Evolutionary conservation across 2,888 invertebrate genomes (phyloP).

Genomic region (Agapetus fuscipes): DNA sequence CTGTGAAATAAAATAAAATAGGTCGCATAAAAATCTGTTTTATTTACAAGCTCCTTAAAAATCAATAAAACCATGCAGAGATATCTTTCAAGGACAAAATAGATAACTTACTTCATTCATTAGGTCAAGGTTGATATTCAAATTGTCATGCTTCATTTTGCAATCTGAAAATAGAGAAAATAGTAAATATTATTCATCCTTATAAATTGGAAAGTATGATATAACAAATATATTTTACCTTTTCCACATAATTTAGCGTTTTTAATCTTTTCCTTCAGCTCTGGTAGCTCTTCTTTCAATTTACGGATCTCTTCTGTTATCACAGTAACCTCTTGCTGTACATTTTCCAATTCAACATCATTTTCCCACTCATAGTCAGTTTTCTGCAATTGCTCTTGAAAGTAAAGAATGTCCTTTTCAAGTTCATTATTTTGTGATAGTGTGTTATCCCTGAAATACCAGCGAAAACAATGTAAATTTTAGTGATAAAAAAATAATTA

Average conservation of each 20-base stretch:
- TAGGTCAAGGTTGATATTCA: constrained; percentile 42
- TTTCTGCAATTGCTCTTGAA: constrained; percentile 39
- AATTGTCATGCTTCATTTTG: constrained; percentile 42
- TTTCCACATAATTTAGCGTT: constrained; percentile 41
- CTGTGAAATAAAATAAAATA: constrained; percentile 25
- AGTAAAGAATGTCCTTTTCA: constrained; percentile 37
- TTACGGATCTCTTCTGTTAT: constrained; percentile 36
- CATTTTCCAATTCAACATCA: constrained; percentile 36
- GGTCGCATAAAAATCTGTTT: too few species aligned
- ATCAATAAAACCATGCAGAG: too few species aligned
- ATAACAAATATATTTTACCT: constrained; percentile 27
- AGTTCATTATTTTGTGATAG: constrained; percentile 41
- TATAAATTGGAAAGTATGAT: neutral
- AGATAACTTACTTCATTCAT: constrained; percentile 37
- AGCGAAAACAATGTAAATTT: too few species aligned
- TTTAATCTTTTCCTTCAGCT: constrained; percentile 38
- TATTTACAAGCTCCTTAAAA: too few species aligned
- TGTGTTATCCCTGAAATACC: constrained; percentile 36
- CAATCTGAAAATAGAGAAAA: constrained; percentile 33
- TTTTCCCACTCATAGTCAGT: constrained; percentile 36
- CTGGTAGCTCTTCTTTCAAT: constrained; percentile 33
- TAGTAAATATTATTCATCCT: neutral
- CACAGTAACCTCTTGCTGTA: constrained; percentile 34
- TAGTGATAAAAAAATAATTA: too few species aligned
- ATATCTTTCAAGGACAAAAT: too few species aligned